phyloP scores from a whole-genome alignment of 2,888 invertebrate species.

The Nephrotoma flavescens region DNA sequence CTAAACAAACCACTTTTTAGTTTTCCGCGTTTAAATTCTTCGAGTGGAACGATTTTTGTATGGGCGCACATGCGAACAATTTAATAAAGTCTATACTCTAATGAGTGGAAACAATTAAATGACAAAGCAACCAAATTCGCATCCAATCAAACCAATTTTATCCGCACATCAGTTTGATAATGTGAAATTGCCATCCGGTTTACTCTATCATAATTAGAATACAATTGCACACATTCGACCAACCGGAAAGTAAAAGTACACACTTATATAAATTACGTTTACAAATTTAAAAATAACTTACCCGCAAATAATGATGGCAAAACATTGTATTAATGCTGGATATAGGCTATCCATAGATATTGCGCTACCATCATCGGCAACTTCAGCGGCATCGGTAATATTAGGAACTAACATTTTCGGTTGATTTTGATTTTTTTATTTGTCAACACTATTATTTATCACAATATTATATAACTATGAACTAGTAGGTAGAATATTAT shows the following conservation, averaged over 20 bases:
- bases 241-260: neutral
- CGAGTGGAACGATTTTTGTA: too few relatives aligned
- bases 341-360: slow-evolving; percentile 63
- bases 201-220: neutral
- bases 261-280: neutral
- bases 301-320: slow-evolving; percentile 82
- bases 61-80: neutral
- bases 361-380: slow-evolving; percentile 12
- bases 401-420: neutral
- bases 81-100: neutral
- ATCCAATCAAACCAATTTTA: neutral
- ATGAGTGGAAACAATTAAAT: neutral
- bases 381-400: neutral
- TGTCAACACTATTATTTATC: neutral
- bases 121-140: neutral
- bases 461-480: neutral
- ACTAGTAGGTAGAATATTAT: neutral
- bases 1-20: too few relatives aligned
- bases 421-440: neutral
- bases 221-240: neutral
- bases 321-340: slow-evolving; percentile 83
- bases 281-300: slow-evolving; percentile 33
- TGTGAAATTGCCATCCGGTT: neutral
- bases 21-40: too few relatives aligned
- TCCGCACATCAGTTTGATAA: neutral